These are phyloP conservation scores for Plestiodon gilberti DNA, from an alignment of 2,113 vertebrate genomes.

Conservation along the genomic window DNA sequence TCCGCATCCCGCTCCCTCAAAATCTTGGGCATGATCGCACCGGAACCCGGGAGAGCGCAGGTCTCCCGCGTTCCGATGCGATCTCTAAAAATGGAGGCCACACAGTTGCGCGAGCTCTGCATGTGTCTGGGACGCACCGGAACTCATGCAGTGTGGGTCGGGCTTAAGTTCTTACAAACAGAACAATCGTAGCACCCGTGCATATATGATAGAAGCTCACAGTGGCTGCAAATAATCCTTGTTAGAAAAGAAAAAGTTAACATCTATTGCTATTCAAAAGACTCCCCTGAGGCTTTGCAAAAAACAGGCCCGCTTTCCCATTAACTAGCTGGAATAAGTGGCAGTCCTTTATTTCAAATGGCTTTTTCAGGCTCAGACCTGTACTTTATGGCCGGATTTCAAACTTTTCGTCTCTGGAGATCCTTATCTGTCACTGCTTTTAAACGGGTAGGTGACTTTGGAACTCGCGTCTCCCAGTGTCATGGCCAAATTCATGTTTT, in stretches of 20 bases:
- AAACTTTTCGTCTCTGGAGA: constrained; percentile 39
- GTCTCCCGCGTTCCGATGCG: too few species aligned
- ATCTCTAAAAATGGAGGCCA: too few species aligned
- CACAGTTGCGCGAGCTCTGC: too few species aligned
- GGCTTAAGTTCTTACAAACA: not conserved
- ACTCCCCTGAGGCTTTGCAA: constrained; percentile 26
- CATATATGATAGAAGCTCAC: not conserved
- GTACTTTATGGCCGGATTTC: constrained; percentile 20
- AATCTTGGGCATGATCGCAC: too few species aligned
- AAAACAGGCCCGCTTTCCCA: constrained; percentile 32
- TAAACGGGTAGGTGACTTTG: constrained; percentile 16
- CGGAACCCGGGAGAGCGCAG: too few species aligned
- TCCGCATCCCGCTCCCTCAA: too few species aligned
- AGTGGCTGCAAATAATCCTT: not conserved
- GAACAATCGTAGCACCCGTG: not conserved
- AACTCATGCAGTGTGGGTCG: too few species aligned
- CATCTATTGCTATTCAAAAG: not conserved
- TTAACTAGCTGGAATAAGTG: constrained; percentile 37
- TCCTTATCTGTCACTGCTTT: constrained; percentile 56
- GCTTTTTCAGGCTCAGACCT: constrained; percentile 16
- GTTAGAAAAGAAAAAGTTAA: not conserved
- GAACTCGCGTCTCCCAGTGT: not conserved
- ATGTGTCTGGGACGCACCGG: too few species aligned
- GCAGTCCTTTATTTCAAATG: constrained; percentile 27
- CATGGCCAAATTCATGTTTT: not conserved